Conservation (phyloP, 1,140 invertebrate species). For the Drosophila oshimai region DNA sequence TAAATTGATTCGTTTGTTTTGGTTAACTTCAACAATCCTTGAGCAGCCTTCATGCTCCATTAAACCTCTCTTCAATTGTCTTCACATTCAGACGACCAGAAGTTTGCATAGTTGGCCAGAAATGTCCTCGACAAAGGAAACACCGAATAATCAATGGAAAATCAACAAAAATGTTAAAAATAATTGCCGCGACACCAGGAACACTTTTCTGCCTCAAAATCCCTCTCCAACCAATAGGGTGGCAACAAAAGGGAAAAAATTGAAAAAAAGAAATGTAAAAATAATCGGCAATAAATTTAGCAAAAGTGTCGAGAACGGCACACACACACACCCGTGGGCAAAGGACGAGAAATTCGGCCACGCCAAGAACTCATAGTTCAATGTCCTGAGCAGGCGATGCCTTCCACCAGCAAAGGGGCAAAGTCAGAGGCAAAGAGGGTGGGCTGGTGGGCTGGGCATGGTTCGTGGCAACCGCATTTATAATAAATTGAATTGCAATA, state of each 20-base stretch:
- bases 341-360: conserved; percentile 53
- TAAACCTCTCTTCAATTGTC: neutral
- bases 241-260: conserved; percentile 27
- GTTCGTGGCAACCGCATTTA: conserved; percentile 77
- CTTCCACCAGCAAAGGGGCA: neutral
- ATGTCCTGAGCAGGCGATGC: conserved; percentile 66
- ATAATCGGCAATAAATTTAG: conserved; percentile 81
- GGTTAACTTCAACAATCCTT: neutral
- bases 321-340: conserved; percentile 51
- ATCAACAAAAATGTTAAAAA: conserved; percentile 73
- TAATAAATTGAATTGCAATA: conserved; percentile 82
- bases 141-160: conserved; percentile 59
- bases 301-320: conserved; percentile 77
- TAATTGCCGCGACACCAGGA: conserved; percentile 62
- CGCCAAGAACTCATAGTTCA: conserved; percentile 77
- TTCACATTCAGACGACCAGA: neutral
- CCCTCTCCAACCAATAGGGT: neutral
- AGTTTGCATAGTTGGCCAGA: neutral
- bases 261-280: conserved; percentile 77
- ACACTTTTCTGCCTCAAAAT: neutral
- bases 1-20: neutral
- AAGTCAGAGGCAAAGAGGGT: no score
- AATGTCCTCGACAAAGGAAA: neutral
- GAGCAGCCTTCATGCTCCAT: neutral
- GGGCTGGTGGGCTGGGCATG: neutral